phyloP scores from a whole-genome alignment of 2,113 vertebrate genomes.

The Montifringilla adamsi region DNA sequence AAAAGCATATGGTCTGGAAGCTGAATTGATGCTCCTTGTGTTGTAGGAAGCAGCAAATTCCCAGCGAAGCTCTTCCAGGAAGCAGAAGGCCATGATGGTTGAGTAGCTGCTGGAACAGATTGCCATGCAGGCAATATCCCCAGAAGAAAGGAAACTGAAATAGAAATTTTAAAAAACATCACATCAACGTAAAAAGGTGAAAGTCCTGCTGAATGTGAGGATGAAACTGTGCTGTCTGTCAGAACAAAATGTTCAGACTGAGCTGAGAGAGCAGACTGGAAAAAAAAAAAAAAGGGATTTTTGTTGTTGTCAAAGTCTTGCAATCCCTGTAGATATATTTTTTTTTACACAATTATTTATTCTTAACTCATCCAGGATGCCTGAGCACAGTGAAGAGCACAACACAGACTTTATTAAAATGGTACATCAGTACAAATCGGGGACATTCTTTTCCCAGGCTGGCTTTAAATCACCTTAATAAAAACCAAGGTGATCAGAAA shows the following conservation, averaged over 20 bases:
- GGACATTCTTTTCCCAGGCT: not conserved
- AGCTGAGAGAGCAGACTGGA: not conserved
- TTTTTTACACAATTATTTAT: not conserved
- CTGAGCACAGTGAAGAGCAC: not conserved
- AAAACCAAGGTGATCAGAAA: not conserved
- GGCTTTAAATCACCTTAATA: not conserved
- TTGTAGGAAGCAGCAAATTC: conserved; percentile 87
- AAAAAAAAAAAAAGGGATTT: not conserved
- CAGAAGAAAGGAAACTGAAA: conserved; percentile 83
- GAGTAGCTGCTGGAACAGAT: conserved; percentile 87
- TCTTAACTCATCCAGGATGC: not conserved
- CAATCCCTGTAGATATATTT: not conserved
- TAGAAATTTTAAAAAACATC: not conserved
- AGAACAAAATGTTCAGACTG: not conserved
- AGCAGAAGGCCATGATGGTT: conserved; percentile 89
- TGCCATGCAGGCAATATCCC: conserved; percentile 88
- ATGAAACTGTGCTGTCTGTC: not conserved
- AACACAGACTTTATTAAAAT: not conserved
- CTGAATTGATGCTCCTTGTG: conserved; percentile 76
- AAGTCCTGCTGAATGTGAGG: not conserved
- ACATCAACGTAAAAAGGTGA: not conserved
- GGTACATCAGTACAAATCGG: not conserved
- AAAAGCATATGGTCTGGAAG: conserved; percentile 89
- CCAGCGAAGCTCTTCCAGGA: conserved; percentile 91
- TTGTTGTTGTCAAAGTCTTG: not conserved